Conservation (phyloP, 2,888 invertebrate genomes). For the Mythimna vitellina region DNA sequence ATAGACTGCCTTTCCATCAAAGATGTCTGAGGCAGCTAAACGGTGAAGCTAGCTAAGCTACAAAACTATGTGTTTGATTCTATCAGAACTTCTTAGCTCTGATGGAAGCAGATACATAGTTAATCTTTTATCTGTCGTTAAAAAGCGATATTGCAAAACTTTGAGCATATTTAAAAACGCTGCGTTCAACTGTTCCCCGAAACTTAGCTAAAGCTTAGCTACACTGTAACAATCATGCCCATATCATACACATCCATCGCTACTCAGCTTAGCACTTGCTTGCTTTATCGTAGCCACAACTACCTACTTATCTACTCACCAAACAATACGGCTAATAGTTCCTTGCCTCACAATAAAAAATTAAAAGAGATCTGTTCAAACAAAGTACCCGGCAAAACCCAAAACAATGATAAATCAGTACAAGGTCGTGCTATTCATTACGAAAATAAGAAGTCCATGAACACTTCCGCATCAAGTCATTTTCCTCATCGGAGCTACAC, state of each 20-base stretch:
- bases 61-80: neutral
- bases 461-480: constrained; percentile 6
- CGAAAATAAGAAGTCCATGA: neutral
- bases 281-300: neutral
- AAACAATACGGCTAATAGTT: neutral
- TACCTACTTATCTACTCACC: neutral
- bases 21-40: neutral
- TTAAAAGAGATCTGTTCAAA: neutral
- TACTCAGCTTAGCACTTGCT: neutral
- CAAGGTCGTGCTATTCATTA: constrained; percentile 25
- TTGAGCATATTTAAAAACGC: neutral
- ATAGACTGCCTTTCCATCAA: neutral
- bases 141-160: neutral
- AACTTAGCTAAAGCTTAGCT: neutral
- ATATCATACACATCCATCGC: neutral
- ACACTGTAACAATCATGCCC: too few species aligned
- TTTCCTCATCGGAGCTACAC: constrained; percentile 23
- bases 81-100: neutral
- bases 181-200: neutral
- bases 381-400: constrained; percentile 4
- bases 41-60: too few species aligned
- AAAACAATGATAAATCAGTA: constrained; percentile 10
- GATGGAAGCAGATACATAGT: too few species aligned
- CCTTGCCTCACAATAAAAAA: neutral
- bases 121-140: neutral